phyloP scores from a whole-genome alignment of 2,797 vertebrate genomes.

The Graptemys geographica region DNA sequence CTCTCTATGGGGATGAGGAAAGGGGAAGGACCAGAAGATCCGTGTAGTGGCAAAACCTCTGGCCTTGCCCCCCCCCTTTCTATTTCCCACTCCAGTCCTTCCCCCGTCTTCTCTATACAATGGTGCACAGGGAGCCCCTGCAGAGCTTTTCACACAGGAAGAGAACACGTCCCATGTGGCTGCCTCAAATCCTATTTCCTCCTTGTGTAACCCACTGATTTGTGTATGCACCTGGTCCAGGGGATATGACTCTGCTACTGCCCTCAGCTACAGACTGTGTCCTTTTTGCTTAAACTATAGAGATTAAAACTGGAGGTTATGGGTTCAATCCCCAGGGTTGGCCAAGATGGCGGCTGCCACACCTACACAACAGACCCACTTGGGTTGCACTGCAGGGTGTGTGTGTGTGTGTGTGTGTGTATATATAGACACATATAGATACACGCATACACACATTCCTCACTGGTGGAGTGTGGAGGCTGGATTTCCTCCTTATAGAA shows the following conservation, averaged over 20 bases:
- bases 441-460: too few species aligned
- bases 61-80: neutral
- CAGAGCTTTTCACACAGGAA: neutral
- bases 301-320: neutral
- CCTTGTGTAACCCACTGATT: neutral
- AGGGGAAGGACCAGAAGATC: neutral
- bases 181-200: conserved; percentile 5
- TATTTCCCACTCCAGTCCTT: neutral
- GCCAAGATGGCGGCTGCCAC: neutral
- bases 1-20: neutral
- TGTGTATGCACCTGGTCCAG: neutral
- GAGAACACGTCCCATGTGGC: neutral
- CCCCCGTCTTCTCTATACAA: neutral
- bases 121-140: neutral
- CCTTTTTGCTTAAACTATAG: neutral
- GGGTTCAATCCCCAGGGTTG: neutral
- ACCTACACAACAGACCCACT: neutral
- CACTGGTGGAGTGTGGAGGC: neutral
- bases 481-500: neutral
- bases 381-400: neutral
- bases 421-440: too few species aligned
- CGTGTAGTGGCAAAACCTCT: neutral
- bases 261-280: neutral
- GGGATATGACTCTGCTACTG: neutral
- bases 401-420: too few species aligned